A percentile compares a stretch with the other conserved stretches of the same genome.
Evolutionary conservation across 2,888 invertebrate genomes (phyloP).

Genomic region (Tuta absoluta): DNA sequence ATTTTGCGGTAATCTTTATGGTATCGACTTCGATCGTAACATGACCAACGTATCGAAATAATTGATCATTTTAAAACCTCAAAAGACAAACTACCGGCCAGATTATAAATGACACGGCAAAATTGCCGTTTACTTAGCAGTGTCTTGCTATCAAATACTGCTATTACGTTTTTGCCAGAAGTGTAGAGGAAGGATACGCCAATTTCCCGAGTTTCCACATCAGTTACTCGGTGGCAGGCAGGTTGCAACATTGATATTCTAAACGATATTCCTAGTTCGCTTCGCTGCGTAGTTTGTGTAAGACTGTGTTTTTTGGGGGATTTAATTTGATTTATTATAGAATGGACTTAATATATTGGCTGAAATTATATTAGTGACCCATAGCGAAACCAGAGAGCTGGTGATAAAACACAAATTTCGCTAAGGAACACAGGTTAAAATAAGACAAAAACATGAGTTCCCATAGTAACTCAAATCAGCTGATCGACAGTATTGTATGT

Average conservation of each 20-base stretch:
- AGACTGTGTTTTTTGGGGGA: background rate
- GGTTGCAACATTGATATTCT: background rate
- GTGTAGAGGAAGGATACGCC: background rate
- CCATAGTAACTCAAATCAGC: too few species aligned
- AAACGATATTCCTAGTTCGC: slow-evolving; percentile 4
- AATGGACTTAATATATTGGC: too few species aligned
- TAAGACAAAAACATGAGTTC: too few species aligned
- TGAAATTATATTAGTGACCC: too few species aligned
- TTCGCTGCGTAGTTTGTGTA: background rate
- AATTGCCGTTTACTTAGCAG: background rate
- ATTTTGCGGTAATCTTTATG: too few species aligned
- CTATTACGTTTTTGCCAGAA: background rate
- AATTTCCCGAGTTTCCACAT: slow-evolving; percentile 12
- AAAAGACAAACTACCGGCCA: background rate
- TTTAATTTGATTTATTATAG: background rate
- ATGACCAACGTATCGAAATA: too few species aligned
- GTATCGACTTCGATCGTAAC: too few species aligned
- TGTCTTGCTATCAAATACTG: background rate
- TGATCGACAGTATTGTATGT: too few species aligned
- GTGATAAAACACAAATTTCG: too few species aligned
- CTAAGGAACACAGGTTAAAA: too few species aligned
- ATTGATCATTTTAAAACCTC: background rate
- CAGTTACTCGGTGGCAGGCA: background rate
- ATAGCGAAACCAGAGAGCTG: too few species aligned
- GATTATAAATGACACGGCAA: background rate